Percentiles rank a stretch among this genome's conserved stretches.
Evolutionary conservation across 1,140 invertebrate species (phyloP).

Genomic region (Microvelia longipes): DNA sequence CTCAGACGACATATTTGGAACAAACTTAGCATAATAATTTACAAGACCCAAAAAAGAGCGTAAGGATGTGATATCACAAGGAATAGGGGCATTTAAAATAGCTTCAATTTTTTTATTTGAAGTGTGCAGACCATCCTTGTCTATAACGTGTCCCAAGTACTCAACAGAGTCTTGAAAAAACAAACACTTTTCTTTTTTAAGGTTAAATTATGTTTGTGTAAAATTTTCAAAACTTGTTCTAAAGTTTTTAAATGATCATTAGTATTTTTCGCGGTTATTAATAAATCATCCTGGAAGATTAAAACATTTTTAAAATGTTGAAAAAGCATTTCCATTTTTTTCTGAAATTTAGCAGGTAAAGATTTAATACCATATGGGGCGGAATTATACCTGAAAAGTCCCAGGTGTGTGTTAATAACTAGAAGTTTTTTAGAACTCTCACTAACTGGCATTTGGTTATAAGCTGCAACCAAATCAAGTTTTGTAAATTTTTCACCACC

Average conservation of each 20-base stretch:
- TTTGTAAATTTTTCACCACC: background rate
- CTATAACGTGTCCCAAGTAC: background rate
- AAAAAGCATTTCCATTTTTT: background rate
- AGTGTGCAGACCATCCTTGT: background rate
- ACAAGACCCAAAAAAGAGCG: background rate
- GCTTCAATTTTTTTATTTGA: background rate
- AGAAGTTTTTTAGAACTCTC: background rate
- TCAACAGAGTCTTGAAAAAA: background rate
- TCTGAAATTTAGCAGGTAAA: background rate
- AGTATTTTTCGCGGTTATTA: background rate
- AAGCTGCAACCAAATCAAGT: background rate
- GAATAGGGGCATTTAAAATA: background rate
- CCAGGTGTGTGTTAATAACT: background rate
- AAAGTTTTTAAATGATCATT: background rate
- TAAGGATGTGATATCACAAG: background rate
- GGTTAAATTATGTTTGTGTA: background rate
- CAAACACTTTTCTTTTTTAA: background rate
- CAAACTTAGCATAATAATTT: background rate
- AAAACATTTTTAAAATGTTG: background rate
- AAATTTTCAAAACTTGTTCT: background rate
- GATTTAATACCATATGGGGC: background rate
- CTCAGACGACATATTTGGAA: background rate
- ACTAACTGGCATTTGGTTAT: background rate
- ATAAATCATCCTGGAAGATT: background rate
- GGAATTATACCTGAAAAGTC: background rate